Evolutionary conservation across 2,113 vertebrate species (phyloP), one percentile per base, ranked within the genome.

Genomic region (Rhodinocichla rosea): DNA sequence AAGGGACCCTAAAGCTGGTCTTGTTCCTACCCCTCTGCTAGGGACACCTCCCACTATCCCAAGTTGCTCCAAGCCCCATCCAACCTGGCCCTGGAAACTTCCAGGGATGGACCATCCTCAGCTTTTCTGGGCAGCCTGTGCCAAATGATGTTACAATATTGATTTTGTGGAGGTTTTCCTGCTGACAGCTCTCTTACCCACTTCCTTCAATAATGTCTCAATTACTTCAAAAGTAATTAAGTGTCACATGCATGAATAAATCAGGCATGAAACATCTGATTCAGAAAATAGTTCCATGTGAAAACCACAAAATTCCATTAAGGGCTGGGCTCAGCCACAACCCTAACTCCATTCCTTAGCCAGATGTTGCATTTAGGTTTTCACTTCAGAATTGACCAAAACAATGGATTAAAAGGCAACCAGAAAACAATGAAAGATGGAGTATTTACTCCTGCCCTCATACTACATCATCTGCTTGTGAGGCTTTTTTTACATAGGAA

Each of bases 171-270:
- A 55, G 68, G 22, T 74, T 93, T 81, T 59, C 49, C 42, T 37
- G 35, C 63, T 75, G 83, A 56, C 85, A 92, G 35, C 71, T 91
- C 55, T 55, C 89, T 55, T 8, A 70, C 18, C 70, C 59, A 27
- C 45, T 83, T 70, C 75, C 30, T 60, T 78, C 88, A 75, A 7
- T 55, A 67, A 83, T 3, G 9, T 75, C 90, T 93, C 86, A 87
- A 83, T 94, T 96, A 88, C 73, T 67, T 42, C 37, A 18, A 14
- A 74, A 87, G 65, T 89, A 95, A 97, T 95, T 95, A 94, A 90
- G 80, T 89, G 91, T 83, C 89, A 89, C 17, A 78, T 3, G 44
- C 64, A 56, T 83, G 82, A 93, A 0, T 44, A 83, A 95, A 71
- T 68, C 82, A 88, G 64, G 82, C 75, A 24, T n/a, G 63, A 88